Conservation (phyloP, 2,797 vertebrate species). For the Brachymystax lenok region DNA sequence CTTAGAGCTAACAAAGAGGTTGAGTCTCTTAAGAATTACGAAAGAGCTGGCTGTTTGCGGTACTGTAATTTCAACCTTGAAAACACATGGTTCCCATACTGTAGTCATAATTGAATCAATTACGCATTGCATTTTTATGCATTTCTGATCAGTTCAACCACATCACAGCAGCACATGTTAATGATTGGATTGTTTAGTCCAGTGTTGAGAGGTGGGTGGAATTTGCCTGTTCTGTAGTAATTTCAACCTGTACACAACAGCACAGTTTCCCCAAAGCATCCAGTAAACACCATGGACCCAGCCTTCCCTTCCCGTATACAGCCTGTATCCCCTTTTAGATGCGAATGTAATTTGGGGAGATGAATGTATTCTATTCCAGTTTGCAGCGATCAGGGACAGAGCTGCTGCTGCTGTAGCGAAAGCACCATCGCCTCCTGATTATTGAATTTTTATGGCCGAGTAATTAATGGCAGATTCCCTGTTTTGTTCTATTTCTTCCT, state of each 20-base stretch:
- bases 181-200: not conserved
- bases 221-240: not conserved
- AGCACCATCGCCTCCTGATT: constrained; percentile 94
- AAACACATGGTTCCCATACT: too few species aligned
- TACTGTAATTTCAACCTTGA: too few species aligned
- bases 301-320: too few species aligned
- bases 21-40: too few species aligned
- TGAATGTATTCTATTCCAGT: constrained; percentile 95
- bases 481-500: constrained; percentile 89
- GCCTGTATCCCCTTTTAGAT: constrained; percentile 37
- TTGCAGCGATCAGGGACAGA: constrained; percentile 81
- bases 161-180: not conserved
- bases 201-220: not conserved
- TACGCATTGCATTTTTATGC: not conserved
- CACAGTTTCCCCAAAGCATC: not conserved
- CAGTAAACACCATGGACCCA: constrained; percentile 60
- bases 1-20: too few species aligned
- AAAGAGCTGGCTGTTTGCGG: too few species aligned
- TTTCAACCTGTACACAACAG: not conserved
- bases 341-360: constrained; percentile 98
- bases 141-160: not conserved
- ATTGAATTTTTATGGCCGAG: constrained; percentile 99
- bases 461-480: constrained; percentile 97
- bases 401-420: constrained; percentile 79
- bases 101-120: too few species aligned